A percentile compares a stretch with the other conserved stretches of the same genome.
Evolutionary conservation across 2,113 vertebrate genomes (phyloP).

Genomic region (Salvelinus alpinus): DNA sequence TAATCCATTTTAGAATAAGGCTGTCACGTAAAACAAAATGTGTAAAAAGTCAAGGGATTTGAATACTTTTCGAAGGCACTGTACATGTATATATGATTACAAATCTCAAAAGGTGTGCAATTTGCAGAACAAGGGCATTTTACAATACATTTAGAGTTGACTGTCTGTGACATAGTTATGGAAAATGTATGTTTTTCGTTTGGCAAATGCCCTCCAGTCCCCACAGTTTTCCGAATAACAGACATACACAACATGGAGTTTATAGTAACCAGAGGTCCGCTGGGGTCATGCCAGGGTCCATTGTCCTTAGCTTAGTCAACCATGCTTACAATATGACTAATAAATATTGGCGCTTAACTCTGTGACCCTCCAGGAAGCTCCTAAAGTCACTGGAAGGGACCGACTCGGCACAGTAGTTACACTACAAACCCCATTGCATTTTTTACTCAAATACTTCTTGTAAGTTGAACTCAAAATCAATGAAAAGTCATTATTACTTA

Average conservation of each 20-base stretch:
- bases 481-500: too few species aligned
- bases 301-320: background rate
- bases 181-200: background rate
- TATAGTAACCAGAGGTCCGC: background rate
- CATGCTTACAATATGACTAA: background rate
- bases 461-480: too few species aligned
- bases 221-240: background rate
- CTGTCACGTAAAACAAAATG: too few species aligned
- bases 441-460: too few species aligned
- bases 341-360: conserved; percentile 29
- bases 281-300: background rate
- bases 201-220: too few species aligned
- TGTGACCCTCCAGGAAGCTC: conserved; percentile 22
- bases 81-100: background rate
- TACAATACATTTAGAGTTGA: background rate
- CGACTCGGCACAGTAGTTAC: too few species aligned
- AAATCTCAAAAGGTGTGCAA: background rate
- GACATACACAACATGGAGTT: background rate
- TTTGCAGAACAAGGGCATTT: background rate
- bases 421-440: too few species aligned
- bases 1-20: too few species aligned
- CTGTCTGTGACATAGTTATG: background rate
- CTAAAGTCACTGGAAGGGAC: conserved; percentile 5
- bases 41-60: too few species aligned
- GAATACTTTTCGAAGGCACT: too few species aligned